phyloP scores from a whole-genome alignment of 1,140 invertebrate genomes.

The Thaumatotibia leucotreta region DNA sequence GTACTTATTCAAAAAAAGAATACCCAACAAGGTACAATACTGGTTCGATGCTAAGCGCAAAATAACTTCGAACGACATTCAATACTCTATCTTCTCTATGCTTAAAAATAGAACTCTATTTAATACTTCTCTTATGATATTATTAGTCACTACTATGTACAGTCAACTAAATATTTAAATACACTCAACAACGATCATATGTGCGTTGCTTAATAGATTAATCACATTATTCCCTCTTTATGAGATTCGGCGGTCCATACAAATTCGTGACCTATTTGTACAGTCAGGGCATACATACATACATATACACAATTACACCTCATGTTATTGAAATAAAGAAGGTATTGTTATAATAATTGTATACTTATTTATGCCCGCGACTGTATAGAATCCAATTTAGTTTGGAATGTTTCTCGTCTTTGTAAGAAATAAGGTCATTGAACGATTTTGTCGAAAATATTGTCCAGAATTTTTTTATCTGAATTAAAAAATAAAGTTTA shows the following conservation, averaged over 20 bases:
- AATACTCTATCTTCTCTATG: conserved; percentile 51
- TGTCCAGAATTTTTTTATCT: too few relatives aligned
- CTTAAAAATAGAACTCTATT: conserved; percentile 55
- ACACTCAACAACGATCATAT: conserved; percentile 26
- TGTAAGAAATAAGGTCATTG: background rate
- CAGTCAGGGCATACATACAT: too few relatives aligned
- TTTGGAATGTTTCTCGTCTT: conserved; percentile 17
- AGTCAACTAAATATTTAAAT: conserved; percentile 46
- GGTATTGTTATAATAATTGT: too few relatives aligned
- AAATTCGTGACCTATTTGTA: conserved; percentile 5
- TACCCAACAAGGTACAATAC: conserved; percentile 40
- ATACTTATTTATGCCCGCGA: too few relatives aligned
- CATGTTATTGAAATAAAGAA: too few relatives aligned
- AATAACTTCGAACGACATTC: conserved; percentile 38
- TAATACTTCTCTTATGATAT: conserved; percentile 60
- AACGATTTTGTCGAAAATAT: background rate
- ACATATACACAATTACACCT: too few relatives aligned
- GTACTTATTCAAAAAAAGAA: conserved; percentile 10
- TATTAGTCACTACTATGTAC: conserved; percentile 53
- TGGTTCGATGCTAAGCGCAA: conserved; percentile 68
- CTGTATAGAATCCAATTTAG: conserved; percentile 4
- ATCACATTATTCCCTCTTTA: background rate
- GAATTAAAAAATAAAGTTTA: too few relatives aligned
- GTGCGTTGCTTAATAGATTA: conserved; percentile 35
- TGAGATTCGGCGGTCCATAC: background rate